These are phyloP conservation scores for Chloroceryle inda DNA, from an alignment of 2,797 vertebrate genomes.

Conservation along the genomic window DNA sequence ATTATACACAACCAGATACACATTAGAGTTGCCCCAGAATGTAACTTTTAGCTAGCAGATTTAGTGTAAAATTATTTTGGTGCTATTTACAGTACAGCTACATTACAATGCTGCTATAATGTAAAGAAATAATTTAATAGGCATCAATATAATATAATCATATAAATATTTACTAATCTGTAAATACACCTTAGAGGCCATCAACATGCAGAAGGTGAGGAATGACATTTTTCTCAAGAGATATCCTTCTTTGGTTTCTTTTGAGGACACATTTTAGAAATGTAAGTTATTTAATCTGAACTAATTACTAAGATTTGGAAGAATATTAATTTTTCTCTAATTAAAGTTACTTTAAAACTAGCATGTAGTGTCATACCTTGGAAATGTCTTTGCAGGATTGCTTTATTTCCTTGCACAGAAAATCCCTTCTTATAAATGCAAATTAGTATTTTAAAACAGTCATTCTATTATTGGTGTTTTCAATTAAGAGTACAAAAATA, in stretches of 20 bases:
- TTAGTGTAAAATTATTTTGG: background rate
- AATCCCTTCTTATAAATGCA: background rate
- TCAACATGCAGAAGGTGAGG: background rate
- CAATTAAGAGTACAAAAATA: background rate
- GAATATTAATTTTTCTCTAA: background rate
- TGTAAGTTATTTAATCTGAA: background rate
- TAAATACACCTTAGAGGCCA: background rate
- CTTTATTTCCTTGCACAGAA: background rate
- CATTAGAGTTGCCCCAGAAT: background rate
- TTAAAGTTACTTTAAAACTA: background rate
- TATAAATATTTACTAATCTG: background rate
- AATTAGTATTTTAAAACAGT: slow-evolving; percentile 6
- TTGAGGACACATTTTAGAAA: background rate
- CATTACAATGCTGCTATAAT: background rate
- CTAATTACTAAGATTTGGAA: background rate
- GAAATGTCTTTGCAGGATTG: background rate
- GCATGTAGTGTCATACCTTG: background rate
- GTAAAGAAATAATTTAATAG: background rate
- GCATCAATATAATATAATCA: background rate
- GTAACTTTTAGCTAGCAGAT: background rate
- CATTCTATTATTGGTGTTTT: background rate
- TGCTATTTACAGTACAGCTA: background rate
- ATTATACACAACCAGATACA: background rate
- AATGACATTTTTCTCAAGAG: background rate
- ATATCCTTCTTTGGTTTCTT: background rate